Percentiles rank a stretch among this genome's conserved stretches.
phyloP scores from a whole-genome alignment of 2,797 vertebrate genomes.

The Cephalopachus bancanus region DNA sequence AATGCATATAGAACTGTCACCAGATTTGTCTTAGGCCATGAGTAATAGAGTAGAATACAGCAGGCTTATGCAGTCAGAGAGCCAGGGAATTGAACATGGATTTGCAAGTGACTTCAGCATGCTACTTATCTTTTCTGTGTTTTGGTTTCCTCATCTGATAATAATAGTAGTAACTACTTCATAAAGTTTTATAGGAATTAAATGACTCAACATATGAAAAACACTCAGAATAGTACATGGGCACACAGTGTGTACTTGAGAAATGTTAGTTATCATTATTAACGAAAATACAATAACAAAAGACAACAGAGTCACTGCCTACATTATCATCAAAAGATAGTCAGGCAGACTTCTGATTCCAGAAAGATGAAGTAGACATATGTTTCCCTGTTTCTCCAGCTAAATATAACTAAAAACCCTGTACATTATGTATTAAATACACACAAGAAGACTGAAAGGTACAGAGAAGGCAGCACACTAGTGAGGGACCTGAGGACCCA shows the following conservation, averaged over 20 bases:
- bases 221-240: background rate
- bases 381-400: background rate
- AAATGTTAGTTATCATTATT: constrained; percentile 10
- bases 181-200: background rate
- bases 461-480: background rate
- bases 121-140: background rate
- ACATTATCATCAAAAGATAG: background rate
- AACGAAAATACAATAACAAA: constrained; percentile 6
- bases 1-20: background rate
- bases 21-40: background rate
- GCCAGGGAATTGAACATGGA: background rate
- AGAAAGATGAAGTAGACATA: background rate
- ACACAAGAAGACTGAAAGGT: background rate
- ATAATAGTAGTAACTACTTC: background rate
- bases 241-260: background rate
- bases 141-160: background rate
- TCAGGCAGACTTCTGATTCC: background rate
- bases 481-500: background rate
- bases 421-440: background rate
- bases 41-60: background rate
- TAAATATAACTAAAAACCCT: background rate
- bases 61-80: background rate
- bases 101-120: background rate
- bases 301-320: background rate
- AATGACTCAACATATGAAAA: background rate